Percentiles rank a stretch among this genome's conserved stretches.
phyloP scores from a whole-genome alignment of 2,888 invertebrate genomes.

The Cheilosia urbana region DNA sequence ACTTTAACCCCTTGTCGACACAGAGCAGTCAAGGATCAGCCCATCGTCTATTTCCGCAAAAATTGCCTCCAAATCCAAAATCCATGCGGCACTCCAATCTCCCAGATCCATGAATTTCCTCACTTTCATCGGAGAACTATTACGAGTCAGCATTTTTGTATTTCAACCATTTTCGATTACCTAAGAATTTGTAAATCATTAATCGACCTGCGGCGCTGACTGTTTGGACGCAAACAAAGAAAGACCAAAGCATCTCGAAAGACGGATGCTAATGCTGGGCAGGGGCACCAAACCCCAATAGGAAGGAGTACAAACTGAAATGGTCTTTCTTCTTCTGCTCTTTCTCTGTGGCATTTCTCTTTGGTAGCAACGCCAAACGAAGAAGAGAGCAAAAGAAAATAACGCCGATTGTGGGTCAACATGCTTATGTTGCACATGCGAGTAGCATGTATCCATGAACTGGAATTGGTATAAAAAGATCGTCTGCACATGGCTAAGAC shows the following conservation, averaged over 20 bases:
- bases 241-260: slow-evolving; percentile 4
- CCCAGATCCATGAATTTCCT: slow-evolving; percentile 53
- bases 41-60: slow-evolving; percentile 12
- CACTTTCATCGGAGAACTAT: slow-evolving; percentile 64
- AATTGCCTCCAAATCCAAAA: slow-evolving; percentile 5
- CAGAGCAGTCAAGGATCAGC: not conserved
- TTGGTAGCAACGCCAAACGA: not conserved
- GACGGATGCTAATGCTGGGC: slow-evolving; percentile 13
- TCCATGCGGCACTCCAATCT: slow-evolving; percentile 18
- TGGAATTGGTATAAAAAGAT: slow-evolving; percentile 67
- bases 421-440: slow-evolving; percentile 67
- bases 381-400: slow-evolving; percentile 33
- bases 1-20: not conserved
- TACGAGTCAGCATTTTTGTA: slow-evolving; percentile 38
- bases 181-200: slow-evolving; percentile 68
- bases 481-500: slow-evolving; percentile 57
- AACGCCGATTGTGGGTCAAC: slow-evolving; percentile 66
- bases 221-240: slow-evolving; percentile 32
- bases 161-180: slow-evolving; percentile 60
- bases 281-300: not conserved
- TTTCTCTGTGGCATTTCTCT: slow-evolving; percentile 34
- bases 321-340: slow-evolving; percentile 16
- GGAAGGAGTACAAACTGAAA: slow-evolving; percentile 44
- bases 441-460: slow-evolving; percentile 37
- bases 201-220: slow-evolving; percentile 60